A percentile compares a stretch with the other conserved stretches of the same genome.
phyloP scores from a whole-genome alignment of 2,888 invertebrate species.

The Capitulum mitella region DNA sequence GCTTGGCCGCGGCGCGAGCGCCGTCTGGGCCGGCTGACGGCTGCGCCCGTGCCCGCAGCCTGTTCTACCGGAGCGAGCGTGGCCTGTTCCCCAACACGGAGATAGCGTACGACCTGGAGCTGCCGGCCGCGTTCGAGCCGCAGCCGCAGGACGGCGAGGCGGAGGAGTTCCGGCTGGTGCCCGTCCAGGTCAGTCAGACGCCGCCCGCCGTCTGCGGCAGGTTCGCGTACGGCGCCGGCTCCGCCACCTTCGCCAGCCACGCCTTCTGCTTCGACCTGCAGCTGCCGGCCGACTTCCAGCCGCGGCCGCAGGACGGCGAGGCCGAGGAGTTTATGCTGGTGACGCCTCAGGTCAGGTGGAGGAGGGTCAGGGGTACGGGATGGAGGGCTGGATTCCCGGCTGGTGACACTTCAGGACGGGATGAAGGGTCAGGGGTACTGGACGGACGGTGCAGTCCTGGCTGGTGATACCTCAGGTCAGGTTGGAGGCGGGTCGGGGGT shows the following conservation, averaged over 20 bases:
- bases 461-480: no score
- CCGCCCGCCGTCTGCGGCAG: conserved; percentile 68
- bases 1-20: background rate
- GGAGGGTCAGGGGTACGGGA: conserved; percentile 88
- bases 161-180: conserved; percentile 76
- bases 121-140: conserved; percentile 84
- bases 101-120: conserved; percentile 84
- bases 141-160: conserved; percentile 91
- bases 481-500: no score
- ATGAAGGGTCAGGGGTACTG: no score
- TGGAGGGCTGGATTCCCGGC: no score
- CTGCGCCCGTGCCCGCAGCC: conserved; percentile 29
- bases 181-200: conserved; percentile 59
- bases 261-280: conserved; percentile 91
- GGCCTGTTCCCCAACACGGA: conserved; percentile 91
- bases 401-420: no score
- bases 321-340: conserved; percentile 83
- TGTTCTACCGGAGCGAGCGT: conserved; percentile 61
- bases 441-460: no score
- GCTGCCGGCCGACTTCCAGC: conserved; percentile 80
- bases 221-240: conserved; percentile 58
- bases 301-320: conserved; percentile 90
- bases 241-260: conserved; percentile 87
- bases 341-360: conserved; percentile 79
- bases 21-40: background rate